Base-by-base conservation (phyloP, 2,113 vertebrate genomes). In the Oreochromis aureus region DNA sequence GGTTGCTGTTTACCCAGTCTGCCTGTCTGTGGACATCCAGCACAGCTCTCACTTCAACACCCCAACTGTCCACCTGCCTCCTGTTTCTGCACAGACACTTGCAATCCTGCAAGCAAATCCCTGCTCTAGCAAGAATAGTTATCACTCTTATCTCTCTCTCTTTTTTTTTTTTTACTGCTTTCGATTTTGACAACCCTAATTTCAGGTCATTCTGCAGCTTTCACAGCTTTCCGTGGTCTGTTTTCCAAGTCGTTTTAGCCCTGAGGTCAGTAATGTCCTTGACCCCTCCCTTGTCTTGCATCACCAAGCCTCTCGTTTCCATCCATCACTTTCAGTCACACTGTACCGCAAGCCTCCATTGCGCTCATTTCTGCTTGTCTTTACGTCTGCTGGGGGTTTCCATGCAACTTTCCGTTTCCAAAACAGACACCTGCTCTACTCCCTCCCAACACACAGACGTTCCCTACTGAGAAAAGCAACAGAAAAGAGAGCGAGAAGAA, bases 1-100 rank as follows among this genome's bases (percentile, higher is more conserved):
- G 95, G 95, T 89, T 86, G 92, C 63, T 95, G 89, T 96, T 96
- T 95, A 92, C 94, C 85, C 93, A 92, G 93, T 80, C 90, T 86
- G 85, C 86, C 91, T 85, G 89, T 93, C 91, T 94, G 90, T 90
- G 88, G 79, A 76, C 87, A 71, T 69, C 86, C 84, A 92, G 56
- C 87, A 30, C 82, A 87, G 69, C 79, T 92, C 86, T 73, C 83
- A 88, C 84, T 76, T 86, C 30, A 86, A 76, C 87, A 61, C 30
- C 41, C 69, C 39, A 66, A 83, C 89, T 51, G 76, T 88, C 88
- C 92, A 91, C 87, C 79, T 87, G 76, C 55, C 36, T 84, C 30
- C 2, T 34, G 36, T 46, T 24, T 32, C 85, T 36, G 19, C 24
- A 58, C 51, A 81, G 69, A 18, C 55, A 56, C 32, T 55, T 82